Evolutionary conservation across 2,888 invertebrate species (phyloP).

Genomic region (Patella ulyssiponensis): DNA sequence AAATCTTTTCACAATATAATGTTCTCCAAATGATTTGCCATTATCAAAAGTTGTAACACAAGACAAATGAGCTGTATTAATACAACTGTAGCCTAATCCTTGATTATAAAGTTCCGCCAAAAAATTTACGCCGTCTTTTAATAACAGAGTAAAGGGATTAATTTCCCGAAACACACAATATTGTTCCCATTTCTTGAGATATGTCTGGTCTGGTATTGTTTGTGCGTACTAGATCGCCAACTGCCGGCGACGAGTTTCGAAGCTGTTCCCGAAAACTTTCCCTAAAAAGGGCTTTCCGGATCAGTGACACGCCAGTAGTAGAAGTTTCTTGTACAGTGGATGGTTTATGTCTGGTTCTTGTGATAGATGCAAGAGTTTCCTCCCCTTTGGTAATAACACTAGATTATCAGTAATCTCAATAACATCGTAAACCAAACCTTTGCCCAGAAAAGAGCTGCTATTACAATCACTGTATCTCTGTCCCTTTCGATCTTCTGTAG

Average conservation of each 20-base stretch:
- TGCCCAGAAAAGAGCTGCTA: slow-evolving; percentile 24
- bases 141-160: slow-evolving; percentile 16
- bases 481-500: slow-evolving; percentile 29
- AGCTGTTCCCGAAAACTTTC: slow-evolving; percentile 22
- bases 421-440: slow-evolving; percentile 25
- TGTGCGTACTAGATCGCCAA: slow-evolving; percentile 21
- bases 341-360: slow-evolving; percentile 16
- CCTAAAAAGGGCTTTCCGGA: slow-evolving; percentile 21
- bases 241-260: slow-evolving; percentile 11
- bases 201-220: too few species aligned
- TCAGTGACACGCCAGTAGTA: slow-evolving; percentile 19
- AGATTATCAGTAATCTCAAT: too few species aligned
- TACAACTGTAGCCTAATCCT: slow-evolving; percentile 23
- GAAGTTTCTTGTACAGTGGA: slow-evolving; percentile 19
- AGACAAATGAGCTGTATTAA: slow-evolving; percentile 23
- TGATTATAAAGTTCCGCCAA: slow-evolving; percentile 16
- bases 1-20: slow-evolving; percentile 31
- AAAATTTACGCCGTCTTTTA: slow-evolving; percentile 22
- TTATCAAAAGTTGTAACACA: slow-evolving; percentile 8
- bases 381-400: too few species aligned
- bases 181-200: slow-evolving; percentile 22
- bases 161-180: slow-evolving; percentile 26
- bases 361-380: neutral
- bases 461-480: slow-evolving; percentile 20
- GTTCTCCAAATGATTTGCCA: slow-evolving; percentile 12